A percentile compares a stretch with the other conserved stretches of the same genome.
phyloP scores from a whole-genome alignment of 2,113 vertebrate genomes.

The Speoplatyrhinus poulsoni region DNA sequence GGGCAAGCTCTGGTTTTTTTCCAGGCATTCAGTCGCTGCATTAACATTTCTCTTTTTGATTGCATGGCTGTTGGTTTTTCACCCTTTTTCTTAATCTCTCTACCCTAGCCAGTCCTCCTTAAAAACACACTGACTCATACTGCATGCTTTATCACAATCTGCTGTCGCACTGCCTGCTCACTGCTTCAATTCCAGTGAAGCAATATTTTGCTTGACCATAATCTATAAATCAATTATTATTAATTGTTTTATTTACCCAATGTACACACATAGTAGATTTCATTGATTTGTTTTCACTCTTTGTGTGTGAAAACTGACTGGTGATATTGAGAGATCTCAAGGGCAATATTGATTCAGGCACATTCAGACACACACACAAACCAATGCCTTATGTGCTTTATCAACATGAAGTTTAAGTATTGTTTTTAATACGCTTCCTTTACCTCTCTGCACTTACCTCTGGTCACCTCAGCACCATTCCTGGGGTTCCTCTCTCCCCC shows the following conservation, averaged over 20 bases:
- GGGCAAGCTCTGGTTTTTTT: conserved; percentile 8
- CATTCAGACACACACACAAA: conserved; percentile 18
- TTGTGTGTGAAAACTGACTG: background rate
- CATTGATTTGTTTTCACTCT: conserved; percentile 29
- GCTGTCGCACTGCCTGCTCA: background rate
- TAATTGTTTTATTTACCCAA: conserved; percentile 12
- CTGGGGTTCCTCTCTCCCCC: too few species aligned
- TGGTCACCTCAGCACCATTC: too few species aligned
- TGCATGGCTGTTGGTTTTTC: background rate
- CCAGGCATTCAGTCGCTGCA: conserved; percentile 11
- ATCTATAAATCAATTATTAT: background rate
- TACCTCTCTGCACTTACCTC: too few species aligned
- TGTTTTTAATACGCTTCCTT: too few species aligned
- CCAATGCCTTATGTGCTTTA: too few species aligned
- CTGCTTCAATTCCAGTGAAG: background rate
- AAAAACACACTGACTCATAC: background rate
- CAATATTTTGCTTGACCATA: background rate
- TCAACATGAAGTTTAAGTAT: too few species aligned
- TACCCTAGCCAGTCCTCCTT: background rate
- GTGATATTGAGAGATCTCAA: conserved; percentile 20
- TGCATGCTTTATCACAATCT: background rate
- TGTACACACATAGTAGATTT: background rate
- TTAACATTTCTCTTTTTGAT: background rate
- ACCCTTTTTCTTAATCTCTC: background rate
- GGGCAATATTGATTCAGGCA: conserved; percentile 19